These are phyloP conservation scores for Cathartes aura DNA, from an alignment of 2,113 vertebrate genomes.

Conservation along the genomic window DNA sequence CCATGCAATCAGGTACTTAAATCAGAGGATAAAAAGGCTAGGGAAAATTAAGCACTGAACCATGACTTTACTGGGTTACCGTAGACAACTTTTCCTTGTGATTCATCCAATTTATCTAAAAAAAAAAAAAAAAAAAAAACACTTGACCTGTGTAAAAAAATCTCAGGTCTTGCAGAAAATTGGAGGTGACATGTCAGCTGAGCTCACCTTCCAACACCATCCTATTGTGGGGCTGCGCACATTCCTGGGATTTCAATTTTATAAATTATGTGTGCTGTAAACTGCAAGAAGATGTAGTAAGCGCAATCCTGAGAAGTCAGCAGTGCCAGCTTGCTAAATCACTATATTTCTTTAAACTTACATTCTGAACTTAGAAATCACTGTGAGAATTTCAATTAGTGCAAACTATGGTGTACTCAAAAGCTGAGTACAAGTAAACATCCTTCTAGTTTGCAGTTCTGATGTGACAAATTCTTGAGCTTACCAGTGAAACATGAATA, in stretches of 20 bases:
- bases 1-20: neutral
- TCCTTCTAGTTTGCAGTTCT: neutral
- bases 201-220: neutral
- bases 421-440: neutral
- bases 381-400: neutral
- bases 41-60: neutral
- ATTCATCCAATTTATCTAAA: neutral
- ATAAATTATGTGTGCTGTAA: neutral
- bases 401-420: neutral
- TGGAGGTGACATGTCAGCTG: neutral
- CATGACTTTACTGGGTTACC: neutral
- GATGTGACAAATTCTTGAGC: neutral
- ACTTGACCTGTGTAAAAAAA: neutral
- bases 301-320: neutral
- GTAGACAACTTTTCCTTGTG: neutral
- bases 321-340: neutral
- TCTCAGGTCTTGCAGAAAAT: conserved; percentile 4
- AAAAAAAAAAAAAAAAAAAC: neutral
- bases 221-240: neutral
- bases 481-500: neutral
- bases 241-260: neutral
- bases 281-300: neutral
- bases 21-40: neutral
- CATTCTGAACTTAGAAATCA: neutral
- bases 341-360: neutral